Evolutionary conservation across 2,113 vertebrate genomes (phyloP).

Genomic region (Otocyon megalotis): DNA sequence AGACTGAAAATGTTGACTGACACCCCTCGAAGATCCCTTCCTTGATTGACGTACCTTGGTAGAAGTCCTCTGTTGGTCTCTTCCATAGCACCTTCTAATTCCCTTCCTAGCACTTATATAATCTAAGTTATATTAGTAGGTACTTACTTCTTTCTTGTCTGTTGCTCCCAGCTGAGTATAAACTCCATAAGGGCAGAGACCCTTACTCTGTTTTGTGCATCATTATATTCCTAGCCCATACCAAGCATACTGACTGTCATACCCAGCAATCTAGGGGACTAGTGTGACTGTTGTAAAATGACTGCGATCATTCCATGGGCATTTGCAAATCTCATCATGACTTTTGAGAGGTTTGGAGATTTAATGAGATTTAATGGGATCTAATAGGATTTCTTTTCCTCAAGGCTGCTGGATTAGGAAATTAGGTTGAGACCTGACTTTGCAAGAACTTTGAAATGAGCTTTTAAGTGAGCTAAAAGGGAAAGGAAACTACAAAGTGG

Average conservation of each 20-base stretch:
- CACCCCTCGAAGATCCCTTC: not conserved
- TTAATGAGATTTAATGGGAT: slow-evolving; percentile 52
- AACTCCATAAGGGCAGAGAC: not conserved
- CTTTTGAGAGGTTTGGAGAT: slow-evolving; percentile 39
- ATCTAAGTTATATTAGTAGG: not conserved
- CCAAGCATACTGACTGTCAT: not conserved
- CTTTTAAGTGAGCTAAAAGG: slow-evolving; percentile 7
- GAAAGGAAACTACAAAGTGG: not conserved
- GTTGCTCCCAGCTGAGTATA: not conserved
- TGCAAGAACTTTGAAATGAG: slow-evolving; percentile 44
- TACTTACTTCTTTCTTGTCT: not conserved
- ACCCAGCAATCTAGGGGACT: not conserved
- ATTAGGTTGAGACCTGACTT: slow-evolving; percentile 45
- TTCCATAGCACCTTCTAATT: not conserved
- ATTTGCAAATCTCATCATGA: slow-evolving; percentile 4
- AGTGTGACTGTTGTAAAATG: not conserved
- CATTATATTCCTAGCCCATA: not conserved
- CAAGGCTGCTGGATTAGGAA: slow-evolving; percentile 45
- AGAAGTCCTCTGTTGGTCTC: not conserved
- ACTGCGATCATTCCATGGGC: not conserved
- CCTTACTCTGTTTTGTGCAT: not conserved
- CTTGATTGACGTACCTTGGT: not conserved
- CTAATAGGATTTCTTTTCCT: slow-evolving; percentile 49
- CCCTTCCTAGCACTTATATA: not conserved
- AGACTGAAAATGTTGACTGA: not conserved